Evolutionary conservation across 2,113 vertebrate genomes (phyloP), one percentile per base, ranked within the genome.

Genomic region (Xyrauchen texanus): DNA sequence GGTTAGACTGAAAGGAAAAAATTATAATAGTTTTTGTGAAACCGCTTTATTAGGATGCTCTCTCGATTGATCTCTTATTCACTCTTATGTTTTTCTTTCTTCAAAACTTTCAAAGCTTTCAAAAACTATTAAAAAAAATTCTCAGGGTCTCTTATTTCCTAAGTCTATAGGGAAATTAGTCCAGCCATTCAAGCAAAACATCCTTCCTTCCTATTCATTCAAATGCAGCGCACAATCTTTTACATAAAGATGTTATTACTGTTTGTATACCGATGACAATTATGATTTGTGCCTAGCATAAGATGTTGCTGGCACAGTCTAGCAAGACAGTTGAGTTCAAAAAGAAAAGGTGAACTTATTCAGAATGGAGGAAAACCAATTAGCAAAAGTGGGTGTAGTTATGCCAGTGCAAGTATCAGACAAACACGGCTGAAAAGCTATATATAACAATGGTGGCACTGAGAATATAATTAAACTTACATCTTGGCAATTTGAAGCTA

Each of bases 81-180:
- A 44, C 5, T 13, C 53, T 57, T 13, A 13, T 57, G 55, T 57
- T 5, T 47, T 34, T 49, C 71, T 21, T 74, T 49, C 61, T 58
- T n/a, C 13, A 15, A 58, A 34, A 34, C 21, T 58, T 64, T 4
- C 16, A 51, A 62, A 49, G 3, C 34, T 74, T 34, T 1, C 34
- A 57, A 34, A 16, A 45, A 16, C 4, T 45, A 44, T 11, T 4
- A 3, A 63, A 63, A 62, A 34, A 34, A 21, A 11, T 7, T 9
- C 6, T 69, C 13, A 34, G 34, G 68, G 34, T 71, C 13, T 76
- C 46, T 45, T 51, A 0, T 45, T 62, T 7, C 49, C 11, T 5
- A 62, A 60, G 51, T 78, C 75, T 80, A 44, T 72, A 11, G 61
- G 65, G 47, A 83, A 78, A 83, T 76, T 63, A 74, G 7, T 11